Base-by-base conservation (phyloP, 2,888 invertebrate genomes). In the Clostera curtula region DNA sequence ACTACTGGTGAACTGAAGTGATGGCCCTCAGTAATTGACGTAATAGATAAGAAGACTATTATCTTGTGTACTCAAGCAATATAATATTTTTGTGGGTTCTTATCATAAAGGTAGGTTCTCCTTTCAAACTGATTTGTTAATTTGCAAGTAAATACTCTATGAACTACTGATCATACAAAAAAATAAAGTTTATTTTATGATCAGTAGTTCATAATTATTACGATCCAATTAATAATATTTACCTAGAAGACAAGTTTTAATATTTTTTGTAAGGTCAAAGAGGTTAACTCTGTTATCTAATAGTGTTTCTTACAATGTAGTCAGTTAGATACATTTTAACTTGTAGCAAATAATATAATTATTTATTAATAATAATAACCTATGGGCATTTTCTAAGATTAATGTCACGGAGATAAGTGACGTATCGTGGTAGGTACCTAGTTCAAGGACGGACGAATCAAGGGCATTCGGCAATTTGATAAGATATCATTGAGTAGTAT, bases 361-460 rank as follows among this genome's bases (percentile, higher is more conserved):
- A n/a, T n/a, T n/a, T n/a, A n/a, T n/a, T n/a, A n/a, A n/a, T n/a
- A n/a, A n/a, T n/a, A n/a, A n/a, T n/a, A n/a, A n/a, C n/a, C n/a
- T n/a, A n/a, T n/a, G n/a, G n/a, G 19, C 20, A 41, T 47, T 36
- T 34, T 39, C 27, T 27, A 12, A 34, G 37, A 31, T 44, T 52
- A 46, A 43, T 40, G 48, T 54, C 52, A 57, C 56, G 56, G 34
- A 37, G 45, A 39, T 43, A 10, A 39, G 40, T 43, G 7, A 11
- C 12, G 4, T 41, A 42, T 35, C 68, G 65, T 68, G 64, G 59
- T 67, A 58, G 43, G 36, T 24, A 25, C 29, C 39, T 43, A 56
- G 61, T 73, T 79, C 80, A 80, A 79, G 79, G 79, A 54, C 76
- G 73, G 62, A 42, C 65, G 52, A 44, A 42, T 64, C 74, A 77